These are phyloP conservation scores for Trichogramma dendrolimi DNA, from an alignment of 2,888 invertebrate genomes.

Conservation along the genomic window DNA sequence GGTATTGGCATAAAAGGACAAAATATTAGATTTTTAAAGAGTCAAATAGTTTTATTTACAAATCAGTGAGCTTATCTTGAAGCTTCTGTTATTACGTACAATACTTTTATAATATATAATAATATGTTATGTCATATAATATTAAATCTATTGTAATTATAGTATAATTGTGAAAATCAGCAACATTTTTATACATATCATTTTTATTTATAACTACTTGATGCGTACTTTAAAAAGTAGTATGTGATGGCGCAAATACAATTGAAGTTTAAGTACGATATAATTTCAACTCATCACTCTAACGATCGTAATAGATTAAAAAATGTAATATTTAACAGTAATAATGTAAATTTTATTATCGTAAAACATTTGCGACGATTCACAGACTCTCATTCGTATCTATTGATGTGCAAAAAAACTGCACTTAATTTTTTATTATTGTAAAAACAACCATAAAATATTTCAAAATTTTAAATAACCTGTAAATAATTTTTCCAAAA, in stretches of 20 bases:
- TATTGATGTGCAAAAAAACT: too few species aligned
- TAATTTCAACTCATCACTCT: constrained; percentile 14
- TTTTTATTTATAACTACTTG: constrained; percentile 20
- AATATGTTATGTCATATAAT: constrained; percentile 25
- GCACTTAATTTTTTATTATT: too few species aligned
- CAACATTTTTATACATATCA: constrained; percentile 18
- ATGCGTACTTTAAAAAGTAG: constrained; percentile 26
- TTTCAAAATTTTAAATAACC: too few species aligned
- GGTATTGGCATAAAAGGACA: too few species aligned
- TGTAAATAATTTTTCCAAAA: too few species aligned
- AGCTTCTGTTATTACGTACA: constrained; percentile 40
- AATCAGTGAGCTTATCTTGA: constrained; percentile 50
- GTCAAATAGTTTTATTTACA: constrained; percentile 53
- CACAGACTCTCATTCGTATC: too few species aligned
- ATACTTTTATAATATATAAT: constrained; percentile 35
- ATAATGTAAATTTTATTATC: constrained; percentile 26
- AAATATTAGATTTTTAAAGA: constrained; percentile 40
- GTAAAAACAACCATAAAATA: too few species aligned
- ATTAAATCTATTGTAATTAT: constrained; percentile 19
- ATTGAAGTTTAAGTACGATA: constrained; percentile 16
- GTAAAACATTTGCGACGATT: constrained; percentile 9
- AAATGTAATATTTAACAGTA: constrained; percentile 23
- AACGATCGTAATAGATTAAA: constrained; percentile 22
- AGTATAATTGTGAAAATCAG: constrained; percentile 23
- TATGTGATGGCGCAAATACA: constrained; percentile 29